Evolutionary conservation across 1,140 invertebrate genomes (phyloP), one percentile per base, ranked within the genome.

Genomic region (Nilaparvata lugens): DNA sequence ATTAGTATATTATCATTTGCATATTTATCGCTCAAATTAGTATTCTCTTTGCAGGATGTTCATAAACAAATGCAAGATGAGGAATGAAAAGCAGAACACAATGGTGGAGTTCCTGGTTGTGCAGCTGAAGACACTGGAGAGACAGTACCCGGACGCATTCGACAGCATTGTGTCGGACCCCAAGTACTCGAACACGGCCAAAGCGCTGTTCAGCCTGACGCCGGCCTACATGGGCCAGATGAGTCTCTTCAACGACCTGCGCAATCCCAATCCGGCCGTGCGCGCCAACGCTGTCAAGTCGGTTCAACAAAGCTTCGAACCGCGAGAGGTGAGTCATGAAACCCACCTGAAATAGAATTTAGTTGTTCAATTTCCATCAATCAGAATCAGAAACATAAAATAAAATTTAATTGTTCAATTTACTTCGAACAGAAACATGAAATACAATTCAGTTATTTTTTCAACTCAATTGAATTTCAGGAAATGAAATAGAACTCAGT

Each of bases 241-340:
- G 11, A 78, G 80, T 16, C 74, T 86, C 0, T 83, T 88, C 60
- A 78, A 85, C 67, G 83, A 83, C 52, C 69, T 89, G 1, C 83
- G 84, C 65, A 83, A 88, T 68, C 72, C 79, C 5, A 83, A 78
- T 68, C 64, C 82, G 0, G 71, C 80, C 55, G 75, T 84, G 51
- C 73, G 88, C 63, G 71, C 81, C 1, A 70, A 79, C 62, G 86
- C 84, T 0, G 74, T 89, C 0, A 76, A 79, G 64, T 78, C 77
- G 64, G 74, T 85, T 45, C 63, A 75, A 2, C 79, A 76, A 64
- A 72, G 79, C 64, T 80, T 75, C 63, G 52, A 75, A 21, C 69
- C 70, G 9, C 67, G 83, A 0, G 77, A 75, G 62, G 31, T 35
- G 31, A 35, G 31, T n/a, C n/a, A n/a, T n/a, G n/a, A n/a, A n/a